Evolutionary conservation across 2,113 vertebrate genomes (phyloP).

Genomic region (Halcyon senegalensis): DNA sequence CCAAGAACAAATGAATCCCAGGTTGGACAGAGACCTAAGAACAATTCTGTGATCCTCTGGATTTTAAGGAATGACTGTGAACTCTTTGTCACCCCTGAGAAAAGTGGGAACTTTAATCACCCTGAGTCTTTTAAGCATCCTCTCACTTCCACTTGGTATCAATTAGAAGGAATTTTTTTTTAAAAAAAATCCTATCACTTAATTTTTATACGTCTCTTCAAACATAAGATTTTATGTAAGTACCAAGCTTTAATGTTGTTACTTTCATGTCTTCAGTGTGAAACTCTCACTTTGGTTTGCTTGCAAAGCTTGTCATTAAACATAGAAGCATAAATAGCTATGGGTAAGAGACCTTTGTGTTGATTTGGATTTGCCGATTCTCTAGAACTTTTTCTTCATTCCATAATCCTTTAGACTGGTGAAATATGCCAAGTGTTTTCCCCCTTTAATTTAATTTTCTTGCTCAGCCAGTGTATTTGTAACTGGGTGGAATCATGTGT

Average conservation of each 20-base stretch:
- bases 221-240: neutral
- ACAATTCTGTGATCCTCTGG: neutral
- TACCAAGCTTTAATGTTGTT: neutral
- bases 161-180: neutral
- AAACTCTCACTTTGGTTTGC: neutral
- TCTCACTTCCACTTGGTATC: neutral
- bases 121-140: neutral
- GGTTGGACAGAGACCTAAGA: neutral
- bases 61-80: slow-evolving; percentile 29
- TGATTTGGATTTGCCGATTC: slow-evolving; percentile 16
- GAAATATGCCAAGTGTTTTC: neutral
- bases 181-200: neutral
- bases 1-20: slow-evolving; percentile 27
- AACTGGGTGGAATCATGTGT: slow-evolving; percentile 11
- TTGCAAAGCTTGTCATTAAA: slow-evolving; percentile 3
- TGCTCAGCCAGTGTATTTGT: slow-evolving; percentile 7
- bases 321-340: neutral
- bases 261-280: neutral
- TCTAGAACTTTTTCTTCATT: slow-evolving; percentile 14
- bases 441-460: slow-evolving; percentile 8
- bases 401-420: slow-evolving; percentile 27
- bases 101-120: neutral
- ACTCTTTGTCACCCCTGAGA: neutral
- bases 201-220: neutral
- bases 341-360: neutral